phyloP scores from a whole-genome alignment of 1,140 invertebrate species.

The Ips typographus region DNA sequence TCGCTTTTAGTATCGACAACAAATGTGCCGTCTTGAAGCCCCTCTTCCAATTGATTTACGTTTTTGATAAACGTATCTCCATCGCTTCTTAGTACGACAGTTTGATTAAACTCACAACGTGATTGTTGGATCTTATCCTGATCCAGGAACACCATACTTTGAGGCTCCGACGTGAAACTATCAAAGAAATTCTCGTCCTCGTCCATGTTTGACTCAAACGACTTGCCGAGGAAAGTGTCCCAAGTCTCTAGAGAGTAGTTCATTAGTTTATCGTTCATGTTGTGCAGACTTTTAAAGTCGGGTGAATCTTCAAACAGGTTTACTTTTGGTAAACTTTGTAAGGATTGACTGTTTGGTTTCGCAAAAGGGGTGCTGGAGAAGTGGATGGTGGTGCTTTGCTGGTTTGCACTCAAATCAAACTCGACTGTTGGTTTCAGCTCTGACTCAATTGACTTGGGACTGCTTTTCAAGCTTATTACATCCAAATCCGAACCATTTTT shows the following conservation, averaged over 20 bases:
- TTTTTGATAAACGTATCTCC: constrained; percentile 29
- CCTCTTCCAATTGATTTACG: no score
- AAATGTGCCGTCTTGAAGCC: constrained; percentile 19
- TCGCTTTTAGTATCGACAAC: not conserved
- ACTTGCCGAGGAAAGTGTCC: constrained; percentile 51
- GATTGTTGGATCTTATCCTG: not conserved
- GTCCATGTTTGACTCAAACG: constrained; percentile 43
- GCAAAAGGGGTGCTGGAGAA: constrained; percentile 42
- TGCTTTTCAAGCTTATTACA: no score
- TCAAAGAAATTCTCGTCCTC: constrained; percentile 46
- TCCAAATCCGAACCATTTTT: no score
- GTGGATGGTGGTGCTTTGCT: constrained; percentile 39
- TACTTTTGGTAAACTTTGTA: constrained; percentile 17
- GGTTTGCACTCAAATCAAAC: constrained; percentile 43
- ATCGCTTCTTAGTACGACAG: no score
- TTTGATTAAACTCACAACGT: not conserved
- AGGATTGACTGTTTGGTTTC: constrained; percentile 41
- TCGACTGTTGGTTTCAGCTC: no score
- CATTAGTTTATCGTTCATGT: no score
- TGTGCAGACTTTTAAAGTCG: no score
- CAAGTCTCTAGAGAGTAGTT: constrained; percentile 52
- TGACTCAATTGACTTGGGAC: no score
- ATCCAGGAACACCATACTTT: constrained; percentile 46
- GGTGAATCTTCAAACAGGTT: constrained; percentile 42
- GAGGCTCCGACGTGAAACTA: constrained; percentile 48